Base-by-base conservation (phyloP, 1,140 invertebrate species). In the Stegodyphus mimosarum region DNA sequence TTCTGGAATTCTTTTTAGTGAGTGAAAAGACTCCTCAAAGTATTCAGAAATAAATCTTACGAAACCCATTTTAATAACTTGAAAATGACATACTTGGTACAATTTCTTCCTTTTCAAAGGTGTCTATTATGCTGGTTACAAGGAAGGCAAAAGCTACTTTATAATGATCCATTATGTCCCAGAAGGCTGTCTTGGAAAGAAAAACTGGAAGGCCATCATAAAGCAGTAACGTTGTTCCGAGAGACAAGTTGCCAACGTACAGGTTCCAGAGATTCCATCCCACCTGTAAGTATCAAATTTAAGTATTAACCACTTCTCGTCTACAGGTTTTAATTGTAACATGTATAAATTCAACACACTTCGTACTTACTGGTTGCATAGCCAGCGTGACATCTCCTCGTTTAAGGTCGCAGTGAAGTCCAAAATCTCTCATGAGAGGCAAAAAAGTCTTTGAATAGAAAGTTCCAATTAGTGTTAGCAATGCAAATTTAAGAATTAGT, bases 231-330 rank as follows among this genome's bases (percentile, higher is more conserved):
- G 91, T 88, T 13, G 91, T 90, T 9, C 93, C 93, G 7, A 91
- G 88, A 50, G 89, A 89, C 48, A 92, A 87, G 6, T 89, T 88
- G 13, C 88, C 87, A 17, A 92, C 89, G 75, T 92, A 83, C 92
- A 93, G 93, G 88, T 94, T 93, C 92, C 92, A 94, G 93, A 93
- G 93, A 92, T 93, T 93, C 93, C 93, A 93, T 49, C 93, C 93
- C 64, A 91, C 91, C 91, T 92, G 71, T 5, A 18, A 67, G n/a
- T 18, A 33, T 55, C 18, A 63, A 33, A 17, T 15, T 13, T 48
- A 15, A 4, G 7, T 33, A 75, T 51, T 50, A 77, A 33, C 33
- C 33, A 1, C 33, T 33, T 33, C 33, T 33, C 33, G 33, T 1
- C 33, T 33, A 3, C 33, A 33, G 33, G 1, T 33, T 33, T 33